These are phyloP conservation scores for Gobionotothen gibberifrons DNA, from an alignment of 2,797 vertebrate genomes.

Conservation along the genomic window DNA sequence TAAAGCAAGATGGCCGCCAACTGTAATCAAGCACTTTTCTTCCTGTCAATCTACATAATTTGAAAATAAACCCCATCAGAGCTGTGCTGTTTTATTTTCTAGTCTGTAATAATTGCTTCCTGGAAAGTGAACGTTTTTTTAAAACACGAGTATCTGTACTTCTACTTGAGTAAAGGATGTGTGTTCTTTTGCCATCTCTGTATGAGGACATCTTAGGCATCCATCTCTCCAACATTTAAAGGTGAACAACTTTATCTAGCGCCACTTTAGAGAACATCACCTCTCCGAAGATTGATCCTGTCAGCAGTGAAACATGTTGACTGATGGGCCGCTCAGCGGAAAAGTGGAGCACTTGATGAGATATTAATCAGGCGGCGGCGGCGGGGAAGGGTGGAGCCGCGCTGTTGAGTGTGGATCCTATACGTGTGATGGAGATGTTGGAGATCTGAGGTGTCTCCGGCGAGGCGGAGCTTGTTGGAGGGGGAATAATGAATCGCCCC, in stretches of 20 bases:
- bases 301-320: constrained; percentile 64
- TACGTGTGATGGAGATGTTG: constrained; percentile 67
- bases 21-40: constrained; percentile 54
- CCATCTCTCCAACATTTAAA: constrained; percentile 57
- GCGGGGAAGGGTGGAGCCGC: constrained; percentile 61
- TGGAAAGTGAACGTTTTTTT: constrained; percentile 67
- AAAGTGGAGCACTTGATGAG: constrained; percentile 76
- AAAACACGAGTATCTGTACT: too few relatives aligned
- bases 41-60: constrained; percentile 55
- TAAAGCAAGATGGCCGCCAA: constrained; percentile 21
- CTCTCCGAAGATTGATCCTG: constrained; percentile 62
- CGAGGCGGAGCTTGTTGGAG: constrained; percentile 75
- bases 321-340: constrained; percentile 65
- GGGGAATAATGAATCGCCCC: constrained; percentile 73
- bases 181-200: too few relatives aligned
- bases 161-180: too few relatives aligned
- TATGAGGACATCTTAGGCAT: constrained; percentile 40
- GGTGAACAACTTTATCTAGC: constrained; percentile 71
- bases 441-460: constrained; percentile 67
- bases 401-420: constrained; percentile 21
- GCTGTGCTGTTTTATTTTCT: constrained; percentile 44
- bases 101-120: constrained; percentile 76
- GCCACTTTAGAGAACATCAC: constrained; percentile 59
- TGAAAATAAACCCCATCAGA: constrained; percentile 52
- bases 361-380: constrained; percentile 77